phyloP scores from a whole-genome alignment of 2,888 invertebrate species.

The Drosophila fulvimacula region DNA sequence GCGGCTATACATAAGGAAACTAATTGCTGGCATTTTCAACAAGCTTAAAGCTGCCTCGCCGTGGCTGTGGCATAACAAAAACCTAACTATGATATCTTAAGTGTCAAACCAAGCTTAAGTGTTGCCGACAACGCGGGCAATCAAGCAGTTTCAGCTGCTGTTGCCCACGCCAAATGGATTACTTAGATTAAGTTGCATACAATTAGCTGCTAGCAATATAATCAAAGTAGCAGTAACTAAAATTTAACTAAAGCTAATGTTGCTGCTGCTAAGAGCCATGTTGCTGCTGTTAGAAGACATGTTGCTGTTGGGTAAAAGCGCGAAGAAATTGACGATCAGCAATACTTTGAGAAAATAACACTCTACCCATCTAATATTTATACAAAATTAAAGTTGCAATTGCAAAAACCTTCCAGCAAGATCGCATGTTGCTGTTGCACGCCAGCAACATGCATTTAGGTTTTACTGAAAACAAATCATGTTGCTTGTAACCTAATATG shows the following conservation, averaged over 20 bases:
- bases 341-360: no score
- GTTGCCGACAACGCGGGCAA: conserved; percentile 3
- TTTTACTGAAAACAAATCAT: conserved; percentile 26
- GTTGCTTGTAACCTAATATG: conserved; percentile 12
- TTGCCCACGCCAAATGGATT: not conserved
- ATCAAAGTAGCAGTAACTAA: not conserved
- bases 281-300: not conserved
- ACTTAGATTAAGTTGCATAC: not conserved
- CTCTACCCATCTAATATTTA: not conserved
- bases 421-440: conserved; percentile 18
- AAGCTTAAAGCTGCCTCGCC: conserved; percentile 4
- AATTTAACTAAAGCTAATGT: conserved; percentile 2
- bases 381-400: not conserved
- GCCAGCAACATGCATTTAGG: conserved; percentile 20
- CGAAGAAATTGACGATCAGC: not conserved
- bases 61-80: not conserved
- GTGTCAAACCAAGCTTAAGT: not conserved
- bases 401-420: not conserved
- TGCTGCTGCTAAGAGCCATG: conserved; percentile 9
- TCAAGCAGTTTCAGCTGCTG: conserved; percentile 5
- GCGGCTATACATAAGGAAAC: conserved; percentile 41
- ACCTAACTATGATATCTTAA: not conserved
- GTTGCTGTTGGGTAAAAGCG: not conserved
- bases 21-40: conserved; percentile 45
- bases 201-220: not conserved